A percentile compares a stretch with the other conserved stretches of the same genome.
Conservation (phyloP, 2,797 vertebrate species). For the Sebastes nivosus region DNA sequence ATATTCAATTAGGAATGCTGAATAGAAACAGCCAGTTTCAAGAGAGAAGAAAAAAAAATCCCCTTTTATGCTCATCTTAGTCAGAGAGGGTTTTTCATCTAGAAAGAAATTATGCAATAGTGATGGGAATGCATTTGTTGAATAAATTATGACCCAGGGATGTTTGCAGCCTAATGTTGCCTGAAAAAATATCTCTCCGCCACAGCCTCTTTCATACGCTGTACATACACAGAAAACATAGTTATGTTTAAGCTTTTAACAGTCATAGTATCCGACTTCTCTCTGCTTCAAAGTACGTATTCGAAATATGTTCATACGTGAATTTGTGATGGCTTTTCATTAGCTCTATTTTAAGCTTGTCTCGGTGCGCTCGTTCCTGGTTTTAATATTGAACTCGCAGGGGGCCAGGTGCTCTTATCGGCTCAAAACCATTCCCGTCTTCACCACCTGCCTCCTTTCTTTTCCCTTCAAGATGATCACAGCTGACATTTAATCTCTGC, state of each 20-base stretch:
- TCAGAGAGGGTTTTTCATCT: constrained; percentile 33
- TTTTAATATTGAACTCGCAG: neutral
- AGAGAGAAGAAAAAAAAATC: neutral
- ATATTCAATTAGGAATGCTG: constrained; percentile 35
- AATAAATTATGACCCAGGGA: constrained; percentile 57
- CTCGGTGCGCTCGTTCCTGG: neutral
- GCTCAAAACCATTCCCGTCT: constrained; percentile 3
- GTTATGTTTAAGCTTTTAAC: neutral
- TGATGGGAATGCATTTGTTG: constrained; percentile 45
- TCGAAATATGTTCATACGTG: neutral
- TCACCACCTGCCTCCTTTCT: constrained; percentile 8
- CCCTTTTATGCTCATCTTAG: constrained; percentile 22
- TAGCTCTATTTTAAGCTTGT: neutral
- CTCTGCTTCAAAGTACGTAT: neutral
- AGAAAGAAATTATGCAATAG: constrained; percentile 38
- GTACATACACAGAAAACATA: neutral
- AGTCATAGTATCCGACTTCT: neutral
- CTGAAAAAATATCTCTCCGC: constrained; percentile 33
- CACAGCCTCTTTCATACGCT: neutral
- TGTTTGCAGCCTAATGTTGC: constrained; percentile 46
- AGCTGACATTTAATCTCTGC: constrained; percentile 75
- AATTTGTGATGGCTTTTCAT: neutral
- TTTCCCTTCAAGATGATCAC: constrained; percentile 55
- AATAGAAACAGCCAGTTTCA: constrained; percentile 39
- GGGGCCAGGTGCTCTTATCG: constrained; percentile 6